phyloP scores from a whole-genome alignment of 2,888 invertebrate species.

The Malthinus flaveolus region DNA sequence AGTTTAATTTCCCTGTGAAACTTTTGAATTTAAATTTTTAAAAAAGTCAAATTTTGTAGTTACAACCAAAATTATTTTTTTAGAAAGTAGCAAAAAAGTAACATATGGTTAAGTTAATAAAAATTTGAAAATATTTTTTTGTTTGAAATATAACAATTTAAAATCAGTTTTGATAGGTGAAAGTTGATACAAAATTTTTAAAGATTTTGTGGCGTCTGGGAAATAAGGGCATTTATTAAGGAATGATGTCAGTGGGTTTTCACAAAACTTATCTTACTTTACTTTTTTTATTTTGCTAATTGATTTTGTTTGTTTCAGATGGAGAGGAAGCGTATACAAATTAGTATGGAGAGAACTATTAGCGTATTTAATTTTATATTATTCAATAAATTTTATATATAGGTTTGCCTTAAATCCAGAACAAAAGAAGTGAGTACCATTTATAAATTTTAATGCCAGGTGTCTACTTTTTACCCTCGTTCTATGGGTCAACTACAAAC shows the following conservation, averaged over 20 bases:
- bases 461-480: too few relatives aligned
- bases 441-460: too few relatives aligned
- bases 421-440: constrained; percentile 72
- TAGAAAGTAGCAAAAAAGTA: too few relatives aligned
- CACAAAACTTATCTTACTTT: too few relatives aligned
- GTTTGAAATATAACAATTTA: background rate
- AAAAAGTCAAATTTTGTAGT: too few relatives aligned
- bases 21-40: too few relatives aligned
- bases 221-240: background rate
- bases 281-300: background rate
- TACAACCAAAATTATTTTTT: too few relatives aligned
- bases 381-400: constrained; percentile 84
- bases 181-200: background rate
- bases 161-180: background rate
- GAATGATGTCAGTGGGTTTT: background rate
- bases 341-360: constrained; percentile 90
- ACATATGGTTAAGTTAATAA: too few relatives aligned
- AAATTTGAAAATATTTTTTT: too few relatives aligned
- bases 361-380: constrained; percentile 84
- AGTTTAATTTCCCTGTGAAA: too few relatives aligned
- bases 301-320: constrained; percentile 65
- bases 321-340: constrained; percentile 96
- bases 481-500: too few relatives aligned
- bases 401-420: constrained; percentile 78
- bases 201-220: too few relatives aligned